phyloP scores from a whole-genome alignment of 2,113 vertebrate species.

The Laticauda colubrina region DNA sequence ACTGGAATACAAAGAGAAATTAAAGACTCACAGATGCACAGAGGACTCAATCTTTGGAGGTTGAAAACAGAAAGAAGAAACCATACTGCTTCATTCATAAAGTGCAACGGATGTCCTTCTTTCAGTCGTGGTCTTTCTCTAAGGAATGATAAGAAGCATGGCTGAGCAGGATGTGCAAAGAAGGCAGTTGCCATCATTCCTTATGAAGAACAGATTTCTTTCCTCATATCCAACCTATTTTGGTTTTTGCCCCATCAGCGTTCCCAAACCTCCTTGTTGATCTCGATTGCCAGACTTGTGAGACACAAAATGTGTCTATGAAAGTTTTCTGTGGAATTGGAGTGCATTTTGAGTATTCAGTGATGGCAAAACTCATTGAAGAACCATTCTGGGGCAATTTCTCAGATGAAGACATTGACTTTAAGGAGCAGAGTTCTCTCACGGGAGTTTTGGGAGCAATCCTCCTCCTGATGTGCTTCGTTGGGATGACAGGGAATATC shows the following conservation, averaged over 20 bases:
- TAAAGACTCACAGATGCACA: neutral
- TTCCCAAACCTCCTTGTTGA: neutral
- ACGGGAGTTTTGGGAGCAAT: constrained; percentile 70
- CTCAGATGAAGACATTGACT: constrained; percentile 18
- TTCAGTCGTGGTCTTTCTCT: neutral
- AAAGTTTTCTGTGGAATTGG: neutral
- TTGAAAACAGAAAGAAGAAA: neutral
- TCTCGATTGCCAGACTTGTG: neutral
- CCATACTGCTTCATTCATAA: neutral
- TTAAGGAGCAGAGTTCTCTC: constrained; percentile 63
- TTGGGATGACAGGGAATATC: constrained; percentile 76
- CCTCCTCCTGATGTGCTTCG: constrained; percentile 75
- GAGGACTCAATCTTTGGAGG: neutral
- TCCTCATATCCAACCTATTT: neutral
- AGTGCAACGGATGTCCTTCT: neutral
- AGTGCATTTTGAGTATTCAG: constrained; percentile 33
- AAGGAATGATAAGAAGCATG: constrained; percentile 16
- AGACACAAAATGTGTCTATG: neutral
- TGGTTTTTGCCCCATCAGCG: neutral
- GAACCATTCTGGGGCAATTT: constrained; percentile 25
- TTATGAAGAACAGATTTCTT: constrained; percentile 47
- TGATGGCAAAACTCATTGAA: constrained; percentile 30
- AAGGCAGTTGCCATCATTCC: neutral
- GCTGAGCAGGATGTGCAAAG: fast-evolving
- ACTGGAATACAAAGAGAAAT: constrained; percentile 21